Evolutionary conservation across 2,113 vertebrate species (phyloP).

Genomic region (Sinocyclocheilus maitianheensis): DNA sequence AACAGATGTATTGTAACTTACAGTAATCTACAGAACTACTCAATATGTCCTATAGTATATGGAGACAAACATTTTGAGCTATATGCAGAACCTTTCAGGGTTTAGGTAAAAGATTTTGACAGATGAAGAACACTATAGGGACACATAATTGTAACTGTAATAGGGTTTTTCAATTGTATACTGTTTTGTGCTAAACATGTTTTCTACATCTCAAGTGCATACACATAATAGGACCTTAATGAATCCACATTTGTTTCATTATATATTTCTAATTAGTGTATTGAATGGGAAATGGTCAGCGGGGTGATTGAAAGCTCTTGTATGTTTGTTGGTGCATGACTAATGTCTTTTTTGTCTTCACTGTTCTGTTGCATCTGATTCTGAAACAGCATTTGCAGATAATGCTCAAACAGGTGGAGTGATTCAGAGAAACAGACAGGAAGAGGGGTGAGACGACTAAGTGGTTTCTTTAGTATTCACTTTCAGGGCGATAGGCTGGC

Average conservation of each 20-base stretch:
- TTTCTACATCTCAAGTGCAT: not conserved
- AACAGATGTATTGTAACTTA: not conserved
- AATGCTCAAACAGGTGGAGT: not conserved
- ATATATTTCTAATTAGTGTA: not conserved
- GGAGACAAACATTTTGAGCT: not conserved
- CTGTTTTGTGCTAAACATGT: not conserved
- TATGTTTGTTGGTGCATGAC: not conserved
- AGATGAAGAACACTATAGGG: not conserved
- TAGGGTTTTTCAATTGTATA: not conserved
- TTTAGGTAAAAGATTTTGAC: not conserved
- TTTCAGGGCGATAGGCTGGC: constrained; percentile 8
- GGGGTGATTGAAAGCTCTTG: not conserved
- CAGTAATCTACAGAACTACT: not conserved
- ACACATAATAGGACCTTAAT: not conserved
- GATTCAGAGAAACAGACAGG: constrained; percentile 29
- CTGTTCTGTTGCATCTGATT: not conserved
- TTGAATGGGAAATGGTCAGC: not conserved
- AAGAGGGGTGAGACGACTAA: not conserved
- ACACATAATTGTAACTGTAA: too few relatives aligned
- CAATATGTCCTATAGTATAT: not conserved
- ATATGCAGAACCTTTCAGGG: not conserved
- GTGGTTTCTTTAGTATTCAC: constrained; percentile 1
- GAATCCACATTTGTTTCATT: not conserved
- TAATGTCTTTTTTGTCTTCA: not conserved
- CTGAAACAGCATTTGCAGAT: not conserved